Conservation (phyloP, 2,888 invertebrate species). For the Trichacis sp. region DNA sequence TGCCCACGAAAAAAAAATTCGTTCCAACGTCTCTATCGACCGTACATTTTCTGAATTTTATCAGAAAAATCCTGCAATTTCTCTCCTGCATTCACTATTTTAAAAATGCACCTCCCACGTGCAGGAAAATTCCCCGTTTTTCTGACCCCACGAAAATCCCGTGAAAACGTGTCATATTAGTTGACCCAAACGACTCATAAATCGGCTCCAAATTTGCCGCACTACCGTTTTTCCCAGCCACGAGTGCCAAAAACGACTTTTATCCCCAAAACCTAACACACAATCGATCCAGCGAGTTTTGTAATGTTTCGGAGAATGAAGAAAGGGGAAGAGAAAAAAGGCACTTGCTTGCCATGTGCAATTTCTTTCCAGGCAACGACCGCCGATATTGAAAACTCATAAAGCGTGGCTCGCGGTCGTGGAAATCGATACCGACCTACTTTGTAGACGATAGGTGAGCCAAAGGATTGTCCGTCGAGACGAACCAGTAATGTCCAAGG, state of each 20-base stretch:
- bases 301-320: constrained; percentile 16
- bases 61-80: no score
- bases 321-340: no score
- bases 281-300: constrained; percentile 28
- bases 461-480: constrained; percentile 39
- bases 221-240: background rate
- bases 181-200: constrained; percentile 6
- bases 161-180: background rate
- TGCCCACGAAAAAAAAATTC: no score
- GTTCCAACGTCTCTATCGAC: no score
- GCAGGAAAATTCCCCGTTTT: background rate
- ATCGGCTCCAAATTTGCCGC: constrained; percentile 1
- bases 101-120: no score
- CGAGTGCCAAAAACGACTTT: constrained; percentile 2
- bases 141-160: background rate
- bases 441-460: constrained; percentile 40
- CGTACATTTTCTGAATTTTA: no score
- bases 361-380: constrained; percentile 37
- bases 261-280: constrained; percentile 18
- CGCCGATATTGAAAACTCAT: constrained; percentile 44
- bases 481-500: constrained; percentile 31
- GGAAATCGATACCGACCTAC: constrained; percentile 43
- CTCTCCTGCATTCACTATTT: no score
- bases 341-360: no score
- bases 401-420: constrained; percentile 42